Evolutionary conservation across 2,888 invertebrate species (phyloP).

Genomic region (Eurois occulta): DNA sequence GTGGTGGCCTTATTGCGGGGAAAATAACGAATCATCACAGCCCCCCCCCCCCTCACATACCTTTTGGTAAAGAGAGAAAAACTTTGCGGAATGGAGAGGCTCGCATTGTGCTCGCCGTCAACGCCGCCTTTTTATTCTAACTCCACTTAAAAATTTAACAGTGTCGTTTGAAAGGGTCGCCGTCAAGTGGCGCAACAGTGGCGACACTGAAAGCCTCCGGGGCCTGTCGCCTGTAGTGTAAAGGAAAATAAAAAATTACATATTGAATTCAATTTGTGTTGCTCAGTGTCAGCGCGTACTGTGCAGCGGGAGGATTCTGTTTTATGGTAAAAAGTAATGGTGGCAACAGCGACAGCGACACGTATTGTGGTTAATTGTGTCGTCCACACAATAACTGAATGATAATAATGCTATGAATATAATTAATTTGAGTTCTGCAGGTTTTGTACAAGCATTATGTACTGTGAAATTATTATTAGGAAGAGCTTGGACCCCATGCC

Average conservation of each 20-base stretch:
- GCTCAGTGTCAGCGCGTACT: conserved; percentile 31
- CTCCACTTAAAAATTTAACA: conserved; percentile 67
- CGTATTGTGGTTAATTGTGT: conserved; percentile 10
- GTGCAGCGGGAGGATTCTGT: conserved; percentile 15
- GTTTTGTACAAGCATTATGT: not conserved
- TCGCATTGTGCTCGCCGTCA: conserved; percentile 60
- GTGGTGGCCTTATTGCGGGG: conserved; percentile 60
- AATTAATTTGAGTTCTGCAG: not conserved
- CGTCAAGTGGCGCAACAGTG: conserved; percentile 63
- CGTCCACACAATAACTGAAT: not conserved
- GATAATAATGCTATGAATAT: conserved; percentile 11
- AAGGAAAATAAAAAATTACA: conserved; percentile 62
- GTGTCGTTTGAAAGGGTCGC: conserved; percentile 66
- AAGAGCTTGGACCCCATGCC: not conserved
- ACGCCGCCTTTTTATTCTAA: conserved; percentile 65
- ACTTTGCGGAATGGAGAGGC: conserved; percentile 51
- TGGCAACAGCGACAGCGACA: not conserved
- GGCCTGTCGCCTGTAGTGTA: conserved; percentile 20
- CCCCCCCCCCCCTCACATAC: conserved; percentile 55
- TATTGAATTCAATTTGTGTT: conserved; percentile 66
- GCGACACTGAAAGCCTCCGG: conserved; percentile 59
- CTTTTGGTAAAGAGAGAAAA: conserved; percentile 64
- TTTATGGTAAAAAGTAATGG: conserved; percentile 20
- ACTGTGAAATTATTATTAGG: not conserved
- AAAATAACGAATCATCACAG: conserved; percentile 67